Percentiles rank a stretch among this genome's conserved stretches.
These are phyloP conservation scores for Dasypogon diadema DNA, from an alignment of 2,888 invertebrate species.

Conservation along the genomic window DNA sequence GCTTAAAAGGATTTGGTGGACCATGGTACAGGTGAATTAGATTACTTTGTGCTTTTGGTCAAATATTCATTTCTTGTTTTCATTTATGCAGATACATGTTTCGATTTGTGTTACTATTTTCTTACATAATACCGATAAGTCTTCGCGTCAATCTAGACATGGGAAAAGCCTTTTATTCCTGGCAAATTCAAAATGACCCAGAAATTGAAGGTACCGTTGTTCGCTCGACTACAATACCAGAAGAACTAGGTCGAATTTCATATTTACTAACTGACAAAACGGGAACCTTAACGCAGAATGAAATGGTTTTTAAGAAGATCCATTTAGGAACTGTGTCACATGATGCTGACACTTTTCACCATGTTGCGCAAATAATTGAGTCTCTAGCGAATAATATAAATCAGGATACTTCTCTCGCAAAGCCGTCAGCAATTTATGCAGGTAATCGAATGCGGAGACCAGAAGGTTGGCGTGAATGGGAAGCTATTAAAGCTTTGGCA, in stretches of 20 bases:
- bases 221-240: conserved; percentile 97
- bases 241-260: conserved; percentile 95
- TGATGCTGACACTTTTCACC: conserved; percentile 74
- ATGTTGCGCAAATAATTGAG: conserved; percentile 66
- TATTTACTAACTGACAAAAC: conserved; percentile 99
- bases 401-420: conserved; percentile 58
- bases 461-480: conserved; percentile 82
- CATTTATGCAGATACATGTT: conserved; percentile 89
- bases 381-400: conserved; percentile 62
- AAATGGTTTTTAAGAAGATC: conserved; percentile 97
- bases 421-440: conserved; percentile 48
- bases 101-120: conserved; percentile 95
- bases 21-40: conserved; percentile 81
- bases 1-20: conserved; percentile 94
- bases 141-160: conserved; percentile 98
- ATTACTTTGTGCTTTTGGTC: conserved; percentile 3
- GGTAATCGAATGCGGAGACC: conserved; percentile 73
- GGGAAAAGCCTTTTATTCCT: conserved; percentile 98
- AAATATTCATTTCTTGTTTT: too few species aligned
- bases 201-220: conserved; percentile 95
- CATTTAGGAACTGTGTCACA: conserved; percentile 95
- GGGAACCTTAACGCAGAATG: conserved; percentile 97
- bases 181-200: conserved; percentile 94
- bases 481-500: conserved; percentile 93
- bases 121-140: conserved; percentile 99